Evolutionary conservation across 2,797 vertebrate species (phyloP).

Genomic region (Cyprinodon diabolis): DNA sequence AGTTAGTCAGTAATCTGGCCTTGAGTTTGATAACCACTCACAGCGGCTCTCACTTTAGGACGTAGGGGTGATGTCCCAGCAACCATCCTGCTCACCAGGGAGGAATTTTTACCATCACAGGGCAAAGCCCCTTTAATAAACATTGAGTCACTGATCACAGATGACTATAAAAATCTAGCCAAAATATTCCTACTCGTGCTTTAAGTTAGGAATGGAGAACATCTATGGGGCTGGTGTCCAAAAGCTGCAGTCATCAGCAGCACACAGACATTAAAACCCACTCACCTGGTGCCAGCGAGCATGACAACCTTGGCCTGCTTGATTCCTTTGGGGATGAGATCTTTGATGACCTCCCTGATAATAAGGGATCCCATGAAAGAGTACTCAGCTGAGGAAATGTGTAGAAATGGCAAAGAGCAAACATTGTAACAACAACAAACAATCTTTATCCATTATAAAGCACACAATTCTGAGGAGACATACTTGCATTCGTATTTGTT

Average conservation of each 20-base stretch:
- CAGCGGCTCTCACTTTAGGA: constrained; percentile 40
- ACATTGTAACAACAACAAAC: background rate
- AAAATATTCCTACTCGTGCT: constrained; percentile 61
- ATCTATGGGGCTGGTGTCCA: constrained; percentile 29
- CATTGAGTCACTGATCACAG: constrained; percentile 66
- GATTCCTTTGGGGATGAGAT: constrained; percentile 84
- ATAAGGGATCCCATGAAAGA: constrained; percentile 87
- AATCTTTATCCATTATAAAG: background rate
- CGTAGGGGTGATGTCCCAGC: constrained; percentile 11
- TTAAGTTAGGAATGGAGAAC: constrained; percentile 41
- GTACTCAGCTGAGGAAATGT: constrained; percentile 70
- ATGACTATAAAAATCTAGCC: constrained; percentile 58
- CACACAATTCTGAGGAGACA: constrained; percentile 8
- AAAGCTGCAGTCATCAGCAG: constrained; percentile 26
- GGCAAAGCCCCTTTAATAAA: constrained; percentile 57
- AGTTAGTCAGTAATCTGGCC: constrained; percentile 30
- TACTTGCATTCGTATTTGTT: constrained; percentile 71
- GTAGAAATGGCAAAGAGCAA: background rate
- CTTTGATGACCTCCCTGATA: constrained; percentile 87
- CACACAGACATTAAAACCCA: constrained; percentile 13
- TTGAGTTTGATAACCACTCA: constrained; percentile 4
- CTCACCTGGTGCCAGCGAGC: constrained; percentile 86
- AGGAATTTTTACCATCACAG: constrained; percentile 56
- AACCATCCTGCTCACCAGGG: constrained; percentile 59
- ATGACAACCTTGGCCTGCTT: constrained; percentile 86